A percentile compares a stretch with the other conserved stretches of the same genome.
Conservation (phyloP, 2,113 vertebrate genomes). For the Ptyas mucosa region DNA sequence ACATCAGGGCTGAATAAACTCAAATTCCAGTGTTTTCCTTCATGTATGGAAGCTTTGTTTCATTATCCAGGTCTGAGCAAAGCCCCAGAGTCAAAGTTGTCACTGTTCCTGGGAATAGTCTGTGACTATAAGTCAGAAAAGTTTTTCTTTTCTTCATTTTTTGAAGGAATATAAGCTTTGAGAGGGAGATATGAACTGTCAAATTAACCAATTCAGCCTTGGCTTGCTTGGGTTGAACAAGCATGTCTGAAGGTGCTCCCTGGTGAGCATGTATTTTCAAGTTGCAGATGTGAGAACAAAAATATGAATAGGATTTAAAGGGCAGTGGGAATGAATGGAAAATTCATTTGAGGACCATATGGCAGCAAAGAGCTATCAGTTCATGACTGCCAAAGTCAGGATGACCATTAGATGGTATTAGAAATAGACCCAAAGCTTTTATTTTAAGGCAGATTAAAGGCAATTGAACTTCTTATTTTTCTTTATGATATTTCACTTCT, state of each 20-base stretch:
- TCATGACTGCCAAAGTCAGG: neutral
- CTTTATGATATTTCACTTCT: neutral
- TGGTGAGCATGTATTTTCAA: neutral
- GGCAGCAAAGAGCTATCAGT: neutral
- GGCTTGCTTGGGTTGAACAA: neutral
- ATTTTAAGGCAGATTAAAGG: no score
- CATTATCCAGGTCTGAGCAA: neutral
- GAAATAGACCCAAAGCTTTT: neutral
- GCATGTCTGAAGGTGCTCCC: neutral
- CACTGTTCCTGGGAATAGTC: neutral
- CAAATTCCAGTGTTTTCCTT: neutral
- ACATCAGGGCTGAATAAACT: neutral
- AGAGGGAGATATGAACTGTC: neutral
- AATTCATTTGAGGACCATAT: neutral
- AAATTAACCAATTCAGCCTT: neutral
- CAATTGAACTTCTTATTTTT: neutral
- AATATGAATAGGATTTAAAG: neutral
- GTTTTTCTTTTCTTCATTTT: neutral
- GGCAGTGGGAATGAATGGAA: neutral
- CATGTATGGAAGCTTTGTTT: neutral
- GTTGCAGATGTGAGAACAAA: neutral
- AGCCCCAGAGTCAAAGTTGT: neutral
- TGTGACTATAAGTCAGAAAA: neutral
- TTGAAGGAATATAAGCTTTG: neutral
- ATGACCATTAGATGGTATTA: neutral